These are phyloP conservation scores for Elymnias hypermnestra DNA, from an alignment of 1,140 invertebrate genomes.

Conservation along the genomic window DNA sequence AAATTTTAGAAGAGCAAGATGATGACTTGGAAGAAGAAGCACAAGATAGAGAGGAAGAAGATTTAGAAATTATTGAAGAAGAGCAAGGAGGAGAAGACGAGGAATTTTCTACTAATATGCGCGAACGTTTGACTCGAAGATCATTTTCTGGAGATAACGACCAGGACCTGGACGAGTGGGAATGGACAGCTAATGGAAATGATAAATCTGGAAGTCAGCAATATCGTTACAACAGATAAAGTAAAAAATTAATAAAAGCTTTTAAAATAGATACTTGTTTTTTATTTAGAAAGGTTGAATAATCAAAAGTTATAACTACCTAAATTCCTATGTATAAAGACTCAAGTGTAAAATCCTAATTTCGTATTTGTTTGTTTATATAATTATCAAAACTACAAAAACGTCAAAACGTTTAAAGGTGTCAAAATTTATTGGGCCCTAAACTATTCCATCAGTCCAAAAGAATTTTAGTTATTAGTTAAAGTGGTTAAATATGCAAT, in stretches of 20 bases:
- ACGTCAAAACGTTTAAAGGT: too few species aligned
- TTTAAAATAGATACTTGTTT: constrained; percentile 2
- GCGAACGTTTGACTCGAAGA: constrained; percentile 32
- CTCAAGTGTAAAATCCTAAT: too few species aligned
- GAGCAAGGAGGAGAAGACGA: constrained; percentile 37
- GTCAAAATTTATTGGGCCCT: too few species aligned
- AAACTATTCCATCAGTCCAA: too few species aligned
- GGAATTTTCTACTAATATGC: too few species aligned
- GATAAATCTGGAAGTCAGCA: constrained; percentile 51
- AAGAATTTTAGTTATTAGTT: too few species aligned
- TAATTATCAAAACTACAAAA: too few species aligned
- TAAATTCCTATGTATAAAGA: too few species aligned
- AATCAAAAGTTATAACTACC: too few species aligned
- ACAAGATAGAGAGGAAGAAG: constrained; percentile 48
- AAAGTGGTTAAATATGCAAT: too few species aligned
- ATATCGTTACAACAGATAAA: constrained; percentile 57
- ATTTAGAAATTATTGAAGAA: constrained; percentile 44
- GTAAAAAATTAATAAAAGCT: constrained; percentile 18
- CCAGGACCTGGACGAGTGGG: constrained; percentile 67
- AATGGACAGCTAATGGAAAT: constrained; percentile 56
- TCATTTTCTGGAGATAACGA: constrained; percentile 41
- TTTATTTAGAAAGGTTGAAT: too few species aligned
- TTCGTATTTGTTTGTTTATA: too few species aligned
- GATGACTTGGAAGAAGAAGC: constrained; percentile 50
- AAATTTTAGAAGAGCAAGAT: constrained; percentile 72